Base-by-base conservation (phyloP, 1,140 invertebrate genomes). In the Asobara japonica region DNA sequence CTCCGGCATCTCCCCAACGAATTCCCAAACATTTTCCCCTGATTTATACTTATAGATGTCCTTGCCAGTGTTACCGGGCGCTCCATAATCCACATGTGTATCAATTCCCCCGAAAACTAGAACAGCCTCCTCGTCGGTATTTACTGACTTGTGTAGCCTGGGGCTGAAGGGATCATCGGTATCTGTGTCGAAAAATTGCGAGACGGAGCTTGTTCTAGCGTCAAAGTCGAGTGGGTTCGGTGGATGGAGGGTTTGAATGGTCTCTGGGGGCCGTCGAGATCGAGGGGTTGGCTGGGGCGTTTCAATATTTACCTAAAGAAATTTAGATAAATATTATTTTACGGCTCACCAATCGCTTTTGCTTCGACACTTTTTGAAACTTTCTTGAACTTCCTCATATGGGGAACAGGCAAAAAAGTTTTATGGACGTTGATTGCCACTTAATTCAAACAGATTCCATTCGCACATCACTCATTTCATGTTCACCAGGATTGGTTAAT, bases 71-170 rank as follows among this genome's bases (percentile, higher is more conserved):
- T 90, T 90, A 6, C 85, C 82, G 0, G 81, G 79, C 2, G 80
- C 72, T 0, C 89, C 89, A 69, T 89, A 89, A 4, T 82, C 75
- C 2, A 80, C 82, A 70, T 91, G 89, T n/a, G 89, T 89, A 78
- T 91, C 89, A 7, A 90, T 86, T 0, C 91, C 90, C 3, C 90
- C 91, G 74, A 91, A 89, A 3, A 91, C 87, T 1, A 91, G 78
- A 10, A 91, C 86, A 0, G 89, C 86, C 72, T 91, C 89, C 27
- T 16, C 60, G 20, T 70, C 29, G 10, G 13, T 36, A 45, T 30
- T 48, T 20, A 25, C n/a, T 29, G 7, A 20, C 48, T 65, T 38
- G n/a, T 62, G 22, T 38, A 11, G 68, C 48, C 69, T 74, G 18
- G 75, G 69, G 48, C 69, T 71, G 27, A 74, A 76, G 22, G 65